These are phyloP conservation scores for Clarias batrachus DNA, from an alignment of 2,113 vertebrate species.

Conservation along the genomic window DNA sequence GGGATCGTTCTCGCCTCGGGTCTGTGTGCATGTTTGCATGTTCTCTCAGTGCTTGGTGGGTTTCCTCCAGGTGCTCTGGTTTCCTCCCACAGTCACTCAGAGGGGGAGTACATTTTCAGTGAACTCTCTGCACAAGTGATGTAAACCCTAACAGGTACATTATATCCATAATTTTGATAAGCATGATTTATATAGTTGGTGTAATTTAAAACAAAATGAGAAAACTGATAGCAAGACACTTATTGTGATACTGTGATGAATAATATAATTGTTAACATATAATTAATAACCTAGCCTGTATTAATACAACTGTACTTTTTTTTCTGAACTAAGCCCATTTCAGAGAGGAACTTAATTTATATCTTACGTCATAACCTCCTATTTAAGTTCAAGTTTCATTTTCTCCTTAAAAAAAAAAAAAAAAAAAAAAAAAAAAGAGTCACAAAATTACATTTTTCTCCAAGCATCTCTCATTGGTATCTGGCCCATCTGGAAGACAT, in stretches of 20 bases:
- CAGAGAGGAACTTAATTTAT: not conserved
- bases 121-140: too few relatives aligned
- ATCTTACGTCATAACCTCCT: not conserved
- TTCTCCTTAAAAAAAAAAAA: not conserved
- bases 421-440: not conserved
- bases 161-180: not conserved
- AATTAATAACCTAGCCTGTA: not conserved
- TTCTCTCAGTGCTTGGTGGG: too few relatives aligned
- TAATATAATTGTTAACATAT: not conserved
- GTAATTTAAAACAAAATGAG: not conserved
- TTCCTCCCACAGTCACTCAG: too few relatives aligned
- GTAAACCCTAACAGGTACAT: not conserved
- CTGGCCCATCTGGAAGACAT: constrained; percentile 35
- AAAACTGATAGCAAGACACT: not conserved
- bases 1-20: too few relatives aligned
- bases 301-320: not conserved
- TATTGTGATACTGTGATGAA: not conserved
- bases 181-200: not conserved
- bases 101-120: too few relatives aligned
- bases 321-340: not conserved
- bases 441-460: not conserved
- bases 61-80: too few relatives aligned
- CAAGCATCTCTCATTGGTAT: constrained; percentile 3
- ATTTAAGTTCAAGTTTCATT: not conserved
- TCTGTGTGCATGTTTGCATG: too few relatives aligned